A percentile compares a stretch with the other conserved stretches of the same genome.
Evolutionary conservation across 2,797 vertebrate species (phyloP).

Genomic region (Hippocampus kuda): DNA sequence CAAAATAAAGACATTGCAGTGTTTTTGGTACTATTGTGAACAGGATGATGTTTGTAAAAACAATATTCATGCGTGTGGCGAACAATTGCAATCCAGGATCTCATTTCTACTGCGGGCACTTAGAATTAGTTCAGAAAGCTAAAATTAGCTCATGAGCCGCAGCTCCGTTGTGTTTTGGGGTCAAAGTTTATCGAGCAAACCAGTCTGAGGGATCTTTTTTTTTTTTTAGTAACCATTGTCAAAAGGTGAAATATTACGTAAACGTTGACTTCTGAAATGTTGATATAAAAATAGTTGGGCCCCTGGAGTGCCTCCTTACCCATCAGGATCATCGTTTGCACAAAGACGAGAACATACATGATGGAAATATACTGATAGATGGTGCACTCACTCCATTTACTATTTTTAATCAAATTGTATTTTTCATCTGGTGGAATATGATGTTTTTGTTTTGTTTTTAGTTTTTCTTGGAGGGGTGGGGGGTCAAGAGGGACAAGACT

Average conservation of each 20-base stretch:
- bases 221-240: not conserved
- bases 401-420: too few species aligned
- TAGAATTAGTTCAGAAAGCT: not conserved
- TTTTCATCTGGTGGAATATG: too few species aligned
- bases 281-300: conserved; percentile 4
- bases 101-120: not conserved
- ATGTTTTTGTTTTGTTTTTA: too few species aligned
- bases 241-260: not conserved
- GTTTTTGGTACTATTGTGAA: not conserved
- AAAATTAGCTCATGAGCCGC: not conserved
- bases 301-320: too few species aligned
- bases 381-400: too few species aligned
- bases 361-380: too few species aligned
- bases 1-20: too few species aligned
- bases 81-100: not conserved
- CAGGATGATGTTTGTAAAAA: not conserved
- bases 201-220: not conserved
- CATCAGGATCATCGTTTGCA: too few species aligned
- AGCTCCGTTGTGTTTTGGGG: not conserved
- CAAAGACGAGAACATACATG: too few species aligned
- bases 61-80: not conserved
- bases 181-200: not conserved
- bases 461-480: too few species aligned
- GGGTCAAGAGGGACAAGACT: too few species aligned
- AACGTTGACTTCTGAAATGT: not conserved